Conservation (phyloP, 1,140 invertebrate species). For the Cryptotermes secundus region DNA sequence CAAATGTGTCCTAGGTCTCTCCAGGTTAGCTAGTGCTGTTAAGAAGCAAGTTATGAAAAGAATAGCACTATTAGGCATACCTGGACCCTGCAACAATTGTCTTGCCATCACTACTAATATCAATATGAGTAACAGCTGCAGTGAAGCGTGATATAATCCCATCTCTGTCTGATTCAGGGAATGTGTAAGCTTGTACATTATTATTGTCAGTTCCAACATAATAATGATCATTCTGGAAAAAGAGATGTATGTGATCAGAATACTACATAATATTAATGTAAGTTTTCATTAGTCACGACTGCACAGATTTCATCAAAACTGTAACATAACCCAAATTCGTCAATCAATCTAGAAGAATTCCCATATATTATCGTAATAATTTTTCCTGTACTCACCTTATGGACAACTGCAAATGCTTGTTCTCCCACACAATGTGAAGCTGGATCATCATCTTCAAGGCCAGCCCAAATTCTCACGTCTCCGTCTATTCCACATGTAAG, state of each 20-base stretch:
- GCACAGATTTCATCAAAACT: no score
- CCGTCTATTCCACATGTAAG: slow-evolving; percentile 90
- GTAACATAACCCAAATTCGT: no score
- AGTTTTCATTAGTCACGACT: neutral
- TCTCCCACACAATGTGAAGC: slow-evolving; percentile 81
- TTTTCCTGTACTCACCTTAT: slow-evolving; percentile 50
- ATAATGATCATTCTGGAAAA: slow-evolving; percentile 65
- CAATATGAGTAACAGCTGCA: slow-evolving; percentile 78
- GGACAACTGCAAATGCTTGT: slow-evolving; percentile 63
- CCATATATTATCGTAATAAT: no score
- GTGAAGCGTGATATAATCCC: slow-evolving; percentile 85
- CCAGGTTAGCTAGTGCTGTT: no score
- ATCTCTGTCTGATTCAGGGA: slow-evolving; percentile 77
- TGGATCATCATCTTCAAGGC: slow-evolving; percentile 84
- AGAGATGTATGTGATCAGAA: neutral
- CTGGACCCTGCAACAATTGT: slow-evolving; percentile 61
- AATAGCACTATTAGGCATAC: slow-evolving; percentile 46
- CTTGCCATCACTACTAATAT: slow-evolving; percentile 56
- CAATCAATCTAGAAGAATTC: no score
- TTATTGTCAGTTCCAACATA: slow-evolving; percentile 84
- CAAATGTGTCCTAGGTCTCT: no score
- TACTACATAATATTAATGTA: no score
- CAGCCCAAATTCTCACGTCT: slow-evolving; percentile 85
- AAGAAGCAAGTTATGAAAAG: no score
- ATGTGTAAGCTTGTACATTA: slow-evolving; percentile 78